A percentile compares a stretch with the other conserved stretches of the same genome.
phyloP scores from a whole-genome alignment of 2,113 vertebrate genomes.

The Oncorhynchus nerka region DNA sequence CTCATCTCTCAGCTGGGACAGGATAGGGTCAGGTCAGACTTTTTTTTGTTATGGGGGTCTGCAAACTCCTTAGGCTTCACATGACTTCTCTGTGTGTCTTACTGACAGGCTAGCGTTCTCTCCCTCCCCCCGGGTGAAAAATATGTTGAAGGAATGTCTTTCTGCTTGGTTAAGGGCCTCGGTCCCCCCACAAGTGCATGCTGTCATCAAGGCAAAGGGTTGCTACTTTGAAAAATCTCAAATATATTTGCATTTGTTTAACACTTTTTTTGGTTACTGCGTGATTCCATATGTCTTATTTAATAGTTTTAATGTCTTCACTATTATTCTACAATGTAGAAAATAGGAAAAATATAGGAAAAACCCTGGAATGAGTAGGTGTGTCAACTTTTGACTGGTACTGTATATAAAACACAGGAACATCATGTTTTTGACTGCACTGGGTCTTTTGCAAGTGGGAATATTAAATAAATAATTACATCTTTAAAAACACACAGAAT shows the following conservation, averaged over 20 bases:
- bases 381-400: too few species aligned
- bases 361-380: too few species aligned
- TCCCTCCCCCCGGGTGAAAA: slow-evolving; percentile 16
- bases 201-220: too few species aligned
- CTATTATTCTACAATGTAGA: too few species aligned
- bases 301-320: too few species aligned
- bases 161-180: not conserved
- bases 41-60: slow-evolving; percentile 8
- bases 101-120: slow-evolving; percentile 3
- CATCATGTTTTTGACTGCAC: too few species aligned
- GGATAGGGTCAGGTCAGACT: slow-evolving; percentile 8
- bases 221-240: too few species aligned
- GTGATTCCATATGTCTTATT: too few species aligned
- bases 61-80: slow-evolving; percentile 5
- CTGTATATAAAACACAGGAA: too few species aligned
- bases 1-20: not conserved
- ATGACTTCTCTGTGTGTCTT: slow-evolving; percentile 9
- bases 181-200: not conserved
- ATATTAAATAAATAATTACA: slow-evolving; percentile 1
- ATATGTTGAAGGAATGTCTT: slow-evolving; percentile 22
- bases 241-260: too few species aligned
- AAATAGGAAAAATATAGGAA: too few species aligned
- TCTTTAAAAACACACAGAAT: not conserved
- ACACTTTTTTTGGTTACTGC: too few species aligned
- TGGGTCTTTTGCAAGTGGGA: not conserved